A percentile compares a stretch with the other conserved stretches of the same genome.
phyloP scores from a whole-genome alignment of 2,113 vertebrate species.

The Dolichallabes microphthalmus region DNA sequence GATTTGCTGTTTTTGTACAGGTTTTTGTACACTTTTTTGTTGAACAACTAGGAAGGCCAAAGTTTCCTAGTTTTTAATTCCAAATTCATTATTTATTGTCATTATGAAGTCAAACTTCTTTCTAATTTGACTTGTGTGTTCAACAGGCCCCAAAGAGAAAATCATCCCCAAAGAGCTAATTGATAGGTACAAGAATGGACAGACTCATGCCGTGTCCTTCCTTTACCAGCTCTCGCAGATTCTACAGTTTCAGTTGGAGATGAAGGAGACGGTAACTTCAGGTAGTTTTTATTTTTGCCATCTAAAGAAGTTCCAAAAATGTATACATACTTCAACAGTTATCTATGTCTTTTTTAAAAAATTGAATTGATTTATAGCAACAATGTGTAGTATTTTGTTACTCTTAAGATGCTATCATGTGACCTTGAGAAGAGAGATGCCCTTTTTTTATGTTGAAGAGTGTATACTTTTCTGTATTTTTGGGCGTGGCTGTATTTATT shows the following conservation, averaged over 20 bases:
- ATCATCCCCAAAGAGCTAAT: conserved; percentile 66
- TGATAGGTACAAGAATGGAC: conserved; percentile 72
- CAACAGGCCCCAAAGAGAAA: conserved; percentile 53
- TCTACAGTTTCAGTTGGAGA: conserved; percentile 73
- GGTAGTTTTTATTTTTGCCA: conserved; percentile 64
- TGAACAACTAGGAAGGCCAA: neutral
- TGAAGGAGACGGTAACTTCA: conserved; percentile 84
- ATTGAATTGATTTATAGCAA: no score
- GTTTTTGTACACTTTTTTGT: neutral
- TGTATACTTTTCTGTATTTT: no score
- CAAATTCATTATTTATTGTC: neutral
- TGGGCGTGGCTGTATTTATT: no score
- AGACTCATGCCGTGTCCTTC: conserved; percentile 78
- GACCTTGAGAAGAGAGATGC: no score
- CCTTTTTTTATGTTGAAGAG: no score
- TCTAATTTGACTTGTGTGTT: neutral
- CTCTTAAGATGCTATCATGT: no score
- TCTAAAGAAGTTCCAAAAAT: neutral
- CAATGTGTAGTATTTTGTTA: no score
- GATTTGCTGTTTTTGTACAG: neutral
- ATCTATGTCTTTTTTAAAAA: no score
- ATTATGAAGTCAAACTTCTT: neutral
- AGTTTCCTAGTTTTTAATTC: neutral
- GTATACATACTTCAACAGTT: no score
- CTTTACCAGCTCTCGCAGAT: conserved; percentile 79